Evolutionary conservation across 1,140 invertebrate species (phyloP).

Genomic region (Samia ricini): DNA sequence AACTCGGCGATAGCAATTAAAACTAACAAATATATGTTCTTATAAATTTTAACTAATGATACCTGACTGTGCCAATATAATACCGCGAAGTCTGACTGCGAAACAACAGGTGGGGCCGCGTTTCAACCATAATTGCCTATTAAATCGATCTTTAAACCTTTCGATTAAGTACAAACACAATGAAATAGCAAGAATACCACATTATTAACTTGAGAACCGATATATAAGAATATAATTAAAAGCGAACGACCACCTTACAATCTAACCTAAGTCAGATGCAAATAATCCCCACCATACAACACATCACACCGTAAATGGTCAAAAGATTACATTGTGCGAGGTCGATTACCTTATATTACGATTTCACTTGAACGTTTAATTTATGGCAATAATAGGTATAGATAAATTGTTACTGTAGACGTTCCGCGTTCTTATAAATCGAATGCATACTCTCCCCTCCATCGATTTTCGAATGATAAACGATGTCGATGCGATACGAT

Average conservation of each 20-base stretch:
- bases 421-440: constrained; percentile 62
- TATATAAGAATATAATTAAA: constrained; percentile 59
- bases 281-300: no score
- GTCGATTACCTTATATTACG: constrained; percentile 63
- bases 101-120: constrained; percentile 4
- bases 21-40: no score
- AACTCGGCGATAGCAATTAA: no score
- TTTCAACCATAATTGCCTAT: constrained; percentile 54
- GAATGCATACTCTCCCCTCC: constrained; percentile 14
- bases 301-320: constrained; percentile 65
- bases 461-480: constrained; percentile 42
- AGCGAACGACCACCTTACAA: constrained; percentile 36
- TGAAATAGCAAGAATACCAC: constrained; percentile 65
- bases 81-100: neutral
- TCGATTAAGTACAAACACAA: constrained; percentile 66
- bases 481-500: constrained; percentile 27
- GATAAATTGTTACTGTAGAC: constrained; percentile 60
- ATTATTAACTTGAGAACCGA: constrained; percentile 50
- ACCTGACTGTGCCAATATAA: neutral
- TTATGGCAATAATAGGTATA: constrained; percentile 75
- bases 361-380: constrained; percentile 67
- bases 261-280: constrained; percentile 64
- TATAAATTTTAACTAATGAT: no score
- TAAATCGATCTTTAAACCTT: constrained; percentile 59
- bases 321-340: constrained; percentile 73